Conservation (phyloP, 1,140 invertebrate genomes). For the Dinoponera quadriceps region DNA sequence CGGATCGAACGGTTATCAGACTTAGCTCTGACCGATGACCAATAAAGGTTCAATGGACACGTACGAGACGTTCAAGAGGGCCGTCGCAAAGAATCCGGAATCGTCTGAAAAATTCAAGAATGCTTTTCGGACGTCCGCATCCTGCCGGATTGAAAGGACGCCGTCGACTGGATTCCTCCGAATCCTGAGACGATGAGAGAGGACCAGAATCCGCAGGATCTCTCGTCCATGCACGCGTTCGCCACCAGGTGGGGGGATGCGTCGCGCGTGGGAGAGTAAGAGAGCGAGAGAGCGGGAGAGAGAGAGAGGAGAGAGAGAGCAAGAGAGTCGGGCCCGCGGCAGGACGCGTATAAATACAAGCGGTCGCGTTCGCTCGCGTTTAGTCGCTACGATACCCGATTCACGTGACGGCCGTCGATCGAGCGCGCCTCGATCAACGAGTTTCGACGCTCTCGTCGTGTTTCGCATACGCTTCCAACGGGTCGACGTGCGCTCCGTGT, state of each 20-base stretch:
- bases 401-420: constrained; percentile 69
- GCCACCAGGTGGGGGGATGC: constrained; percentile 65
- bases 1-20: no score
- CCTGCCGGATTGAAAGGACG: background rate
- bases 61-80: no score
- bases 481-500: background rate
- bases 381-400: constrained; percentile 78
- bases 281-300: constrained; percentile 51
- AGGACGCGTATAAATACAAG: constrained; percentile 84
- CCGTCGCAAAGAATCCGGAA: background rate
- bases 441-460: constrained; percentile 15
- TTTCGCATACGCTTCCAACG: background rate
- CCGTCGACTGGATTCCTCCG: background rate
- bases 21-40: no score
- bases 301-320: constrained; percentile 37
- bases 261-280: constrained; percentile 61
- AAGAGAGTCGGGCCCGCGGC: constrained; percentile 64
- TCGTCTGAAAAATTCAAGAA: background rate
- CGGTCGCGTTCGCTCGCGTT: constrained; percentile 77
- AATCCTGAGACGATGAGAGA: background rate
- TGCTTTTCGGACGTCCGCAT: background rate
- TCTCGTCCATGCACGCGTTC: constrained; percentile 42
- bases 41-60: no score
- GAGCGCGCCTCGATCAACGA: constrained; percentile 28
- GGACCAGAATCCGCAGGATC: constrained; percentile 32